Evolutionary conservation across 2,888 invertebrate species (phyloP).

Genomic region (Drosophila borealis): DNA sequence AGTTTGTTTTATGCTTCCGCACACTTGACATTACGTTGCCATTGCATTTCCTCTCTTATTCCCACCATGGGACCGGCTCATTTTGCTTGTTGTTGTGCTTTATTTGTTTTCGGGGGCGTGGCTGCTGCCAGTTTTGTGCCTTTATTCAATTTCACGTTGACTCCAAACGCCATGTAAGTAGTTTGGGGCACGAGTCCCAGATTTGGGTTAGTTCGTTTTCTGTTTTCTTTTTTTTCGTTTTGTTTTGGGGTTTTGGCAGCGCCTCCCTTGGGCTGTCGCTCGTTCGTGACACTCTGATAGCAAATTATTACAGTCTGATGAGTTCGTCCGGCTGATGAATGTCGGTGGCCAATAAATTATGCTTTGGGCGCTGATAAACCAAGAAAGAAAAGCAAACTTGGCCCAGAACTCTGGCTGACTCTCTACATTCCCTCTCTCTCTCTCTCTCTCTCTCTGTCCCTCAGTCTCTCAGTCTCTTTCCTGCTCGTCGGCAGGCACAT

Average conservation of each 20-base stretch:
- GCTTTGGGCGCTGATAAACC: conserved; percentile 62
- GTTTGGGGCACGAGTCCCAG: background rate
- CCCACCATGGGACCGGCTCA: conserved; percentile 11
- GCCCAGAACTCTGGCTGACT: conserved; percentile 4
- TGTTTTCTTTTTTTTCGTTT: background rate
- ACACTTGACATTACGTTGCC: conserved; percentile 74
- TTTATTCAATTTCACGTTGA: conserved; percentile 75
- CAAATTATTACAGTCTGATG: conserved; percentile 81
- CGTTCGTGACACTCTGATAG: conserved; percentile 73
- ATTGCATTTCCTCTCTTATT: conserved; percentile 41
- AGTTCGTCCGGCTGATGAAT: conserved; percentile 74
- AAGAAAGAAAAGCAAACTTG: conserved; percentile 23
- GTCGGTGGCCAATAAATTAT: conserved; percentile 72
- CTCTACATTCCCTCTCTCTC: conserved; percentile 14
- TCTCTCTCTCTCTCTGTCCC: conserved; percentile 7
- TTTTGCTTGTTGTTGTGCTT: conserved; percentile 33
- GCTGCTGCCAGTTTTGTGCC: conserved; percentile 53
- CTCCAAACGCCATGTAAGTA: conserved; percentile 43
- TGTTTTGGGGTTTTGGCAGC: background rate
- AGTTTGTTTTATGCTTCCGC: conserved; percentile 81
- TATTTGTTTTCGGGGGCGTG: conserved; percentile 38
- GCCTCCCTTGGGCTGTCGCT: conserved; percentile 31
- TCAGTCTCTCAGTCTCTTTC: conserved; percentile 14
- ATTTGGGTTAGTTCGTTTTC: background rate
- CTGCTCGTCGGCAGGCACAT: conserved; percentile 41